Conservation (phyloP, 2,113 vertebrate genomes). For the Marcusenius ussheri region DNA sequence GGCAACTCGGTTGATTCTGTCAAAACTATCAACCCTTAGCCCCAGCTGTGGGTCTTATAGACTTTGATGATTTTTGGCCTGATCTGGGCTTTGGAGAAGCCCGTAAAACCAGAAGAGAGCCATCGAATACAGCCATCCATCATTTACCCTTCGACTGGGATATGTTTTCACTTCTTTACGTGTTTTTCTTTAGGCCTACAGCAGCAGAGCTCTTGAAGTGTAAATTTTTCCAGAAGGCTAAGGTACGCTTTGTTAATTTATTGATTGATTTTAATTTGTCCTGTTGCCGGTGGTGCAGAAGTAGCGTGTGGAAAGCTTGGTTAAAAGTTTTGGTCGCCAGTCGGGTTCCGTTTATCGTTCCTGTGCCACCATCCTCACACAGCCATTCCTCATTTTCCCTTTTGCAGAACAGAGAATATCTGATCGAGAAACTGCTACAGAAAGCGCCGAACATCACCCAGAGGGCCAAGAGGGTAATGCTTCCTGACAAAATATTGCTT, state of each 20-base stretch:
- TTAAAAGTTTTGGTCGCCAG: background rate
- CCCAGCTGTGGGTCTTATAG: background rate
- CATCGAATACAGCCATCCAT: background rate
- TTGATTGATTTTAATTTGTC: background rate
- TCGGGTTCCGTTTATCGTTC: background rate
- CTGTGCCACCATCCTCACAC: background rate
- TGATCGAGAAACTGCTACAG: conserved; percentile 75
- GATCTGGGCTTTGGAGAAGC: background rate
- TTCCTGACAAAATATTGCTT: background rate
- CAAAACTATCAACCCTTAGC: background rate
- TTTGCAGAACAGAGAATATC: conserved; percentile 79
- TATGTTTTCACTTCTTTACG: background rate
- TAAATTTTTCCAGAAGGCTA: conserved; percentile 41
- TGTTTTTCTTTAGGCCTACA: conserved; percentile 30
- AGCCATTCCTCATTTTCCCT: conserved; percentile 35
- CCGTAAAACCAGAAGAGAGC: background rate
- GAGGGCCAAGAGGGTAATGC: conserved; percentile 71
- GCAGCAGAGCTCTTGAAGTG: conserved; percentile 38
- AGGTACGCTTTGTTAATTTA: conserved; percentile 20
- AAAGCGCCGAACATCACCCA: conserved; percentile 72
- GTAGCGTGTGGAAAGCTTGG: background rate
- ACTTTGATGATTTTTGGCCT: background rate
- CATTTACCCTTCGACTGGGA: background rate
- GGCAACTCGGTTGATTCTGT: background rate
- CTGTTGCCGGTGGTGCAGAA: background rate